A percentile compares a stretch with the other conserved stretches of the same genome.
These are phyloP conservation scores for Scaptomyza flava DNA, from an alignment of 2,888 invertebrate species.

Conservation along the genomic window DNA sequence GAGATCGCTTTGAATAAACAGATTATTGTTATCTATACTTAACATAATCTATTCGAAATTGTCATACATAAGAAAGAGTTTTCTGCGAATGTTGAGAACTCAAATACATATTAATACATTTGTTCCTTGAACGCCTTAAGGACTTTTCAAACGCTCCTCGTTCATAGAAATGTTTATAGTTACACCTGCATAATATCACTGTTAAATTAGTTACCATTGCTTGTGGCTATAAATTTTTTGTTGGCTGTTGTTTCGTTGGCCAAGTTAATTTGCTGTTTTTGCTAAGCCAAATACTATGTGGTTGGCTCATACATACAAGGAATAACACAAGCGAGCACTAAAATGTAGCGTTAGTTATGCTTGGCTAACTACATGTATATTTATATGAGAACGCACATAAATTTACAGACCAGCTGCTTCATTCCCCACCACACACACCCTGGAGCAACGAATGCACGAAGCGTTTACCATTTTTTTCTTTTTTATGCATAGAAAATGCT, in stretches of 20 bases:
- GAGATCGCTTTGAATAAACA: conserved; percentile 14
- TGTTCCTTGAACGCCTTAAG: no score
- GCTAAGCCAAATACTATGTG: conserved; percentile 67
- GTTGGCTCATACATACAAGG: conserved; percentile 24
- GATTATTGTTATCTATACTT: conserved; percentile 15
- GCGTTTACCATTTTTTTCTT: conserved; percentile 79
- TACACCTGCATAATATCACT: conserved; percentile 4
- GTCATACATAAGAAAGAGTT: not conserved
- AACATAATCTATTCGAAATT: not conserved
- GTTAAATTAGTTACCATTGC: conserved; percentile 39
- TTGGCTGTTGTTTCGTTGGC: conserved; percentile 7
- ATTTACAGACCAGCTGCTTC: conserved; percentile 38
- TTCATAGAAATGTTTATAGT: not conserved
- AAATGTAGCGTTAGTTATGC: conserved; percentile 65
- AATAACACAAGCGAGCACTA: conserved; percentile 43
- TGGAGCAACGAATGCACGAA: conserved; percentile 10
- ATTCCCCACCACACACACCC: not conserved
- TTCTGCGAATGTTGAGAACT: not conserved
- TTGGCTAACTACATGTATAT: conserved; percentile 68
- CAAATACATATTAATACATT: not conserved
- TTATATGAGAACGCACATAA: conserved; percentile 70
- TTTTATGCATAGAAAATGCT: conserved; percentile 75
- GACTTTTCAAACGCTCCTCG: conserved; percentile 11
- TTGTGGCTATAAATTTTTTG: not conserved
- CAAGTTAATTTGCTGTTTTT: conserved; percentile 69